Evolutionary conservation across 2,113 vertebrate species (phyloP), one percentile per base, ranked within the genome.

Genomic region (Notechis scutatus): DNA sequence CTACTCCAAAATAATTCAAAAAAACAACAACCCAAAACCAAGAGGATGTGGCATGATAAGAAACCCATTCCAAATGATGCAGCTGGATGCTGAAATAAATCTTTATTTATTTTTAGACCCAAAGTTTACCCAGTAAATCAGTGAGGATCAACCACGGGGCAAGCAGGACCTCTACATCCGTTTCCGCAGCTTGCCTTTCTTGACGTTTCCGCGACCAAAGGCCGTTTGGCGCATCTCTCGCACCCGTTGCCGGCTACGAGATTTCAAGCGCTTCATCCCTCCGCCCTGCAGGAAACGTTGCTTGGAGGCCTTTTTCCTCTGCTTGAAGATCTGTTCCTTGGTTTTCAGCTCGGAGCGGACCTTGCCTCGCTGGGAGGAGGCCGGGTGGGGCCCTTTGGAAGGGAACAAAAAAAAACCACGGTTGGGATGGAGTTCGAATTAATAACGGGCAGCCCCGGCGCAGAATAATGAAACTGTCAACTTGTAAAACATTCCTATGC

Each of bases 171-270:
- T 2, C 95, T 98, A 99, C 96, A 99, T 91, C 95, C 90, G 98
- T 97, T 99, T 99, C 93, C 96, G 97, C 98, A 99, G 97, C 96
- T 99, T 99, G 94, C 99, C 99, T 96, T 99, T 99, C 96, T 98
- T 98, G 34, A 95, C 93, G 0, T 56, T 3, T 0, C 96, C 96
- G 0, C 99, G 97, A 24, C 99, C 99, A 0, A 99, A 99, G 1
- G 99, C 99, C 0, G 98, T 98, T 87, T 95, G 98, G 96, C 96
- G 98, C 55, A 99, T 97, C 59, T 99, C 98, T 61, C 96, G 97
- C 14, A 97, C 94, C 0, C 95, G 97, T 95, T 97, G 97, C 86
- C 97, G 97, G 97, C 96, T 98, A 85, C 97, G 97, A 1, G 95
- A 90, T 0, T 97, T 98, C 3, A 98, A 94, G 50, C 98, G 98